phyloP scores from a whole-genome alignment of 2,888 invertebrate genomes.

The Pterobdella sp. region DNA sequence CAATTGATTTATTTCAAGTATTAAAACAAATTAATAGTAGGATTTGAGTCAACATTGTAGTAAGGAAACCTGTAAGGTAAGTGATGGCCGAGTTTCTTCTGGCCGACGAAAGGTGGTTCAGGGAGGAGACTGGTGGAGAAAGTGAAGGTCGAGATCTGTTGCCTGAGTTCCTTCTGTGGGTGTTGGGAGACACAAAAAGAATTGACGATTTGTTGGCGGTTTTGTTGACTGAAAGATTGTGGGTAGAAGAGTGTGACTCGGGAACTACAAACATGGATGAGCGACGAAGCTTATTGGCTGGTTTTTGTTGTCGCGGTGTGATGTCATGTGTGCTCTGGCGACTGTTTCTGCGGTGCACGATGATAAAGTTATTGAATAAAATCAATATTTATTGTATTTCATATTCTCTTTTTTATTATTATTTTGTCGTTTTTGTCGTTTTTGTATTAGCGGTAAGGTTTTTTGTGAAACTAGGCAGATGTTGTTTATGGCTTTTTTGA shows the following conservation, averaged over 20 bases:
- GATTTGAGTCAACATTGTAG: too few species aligned
- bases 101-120: neutral
- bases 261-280: conserved; percentile 19
- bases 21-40: too few species aligned
- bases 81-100: conserved; percentile 32
- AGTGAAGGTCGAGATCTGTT: conserved; percentile 1
- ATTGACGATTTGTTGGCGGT: neutral
- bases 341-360: neutral
- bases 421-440: too few species aligned
- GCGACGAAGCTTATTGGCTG: conserved; percentile 9
- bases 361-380: too few species aligned
- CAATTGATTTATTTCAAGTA: too few species aligned
- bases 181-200: conserved; percentile 14
- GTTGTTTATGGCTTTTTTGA: too few species aligned
- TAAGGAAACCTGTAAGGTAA: too few species aligned
- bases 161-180: conserved; percentile 27
- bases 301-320: neutral
- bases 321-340: neutral
- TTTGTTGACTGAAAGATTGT: neutral
- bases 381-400: too few species aligned
- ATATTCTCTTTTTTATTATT: too few species aligned
- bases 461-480: too few species aligned
- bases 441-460: too few species aligned
- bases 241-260: neutral
- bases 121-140: conserved; percentile 3